A percentile compares a stretch with the other conserved stretches of the same genome.
phyloP scores from a whole-genome alignment of 2,888 invertebrate species.

The Sympetrum striolatum region DNA sequence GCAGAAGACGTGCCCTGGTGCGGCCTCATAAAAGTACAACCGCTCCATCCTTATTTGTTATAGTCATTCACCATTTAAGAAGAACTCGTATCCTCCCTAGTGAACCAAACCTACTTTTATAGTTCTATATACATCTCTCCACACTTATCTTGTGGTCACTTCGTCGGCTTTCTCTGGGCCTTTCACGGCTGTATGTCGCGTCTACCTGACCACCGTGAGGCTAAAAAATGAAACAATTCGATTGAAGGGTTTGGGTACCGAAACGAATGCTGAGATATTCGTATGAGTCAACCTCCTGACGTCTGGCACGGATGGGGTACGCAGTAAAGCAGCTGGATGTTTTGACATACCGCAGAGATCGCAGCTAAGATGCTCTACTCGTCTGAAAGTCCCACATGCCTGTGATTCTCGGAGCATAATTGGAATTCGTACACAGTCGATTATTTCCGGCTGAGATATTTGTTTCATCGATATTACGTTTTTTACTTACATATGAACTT shows the following conservation, averaged over 20 bases:
- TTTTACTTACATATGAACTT: no score
- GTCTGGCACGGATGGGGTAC: background rate
- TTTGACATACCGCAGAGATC: background rate
- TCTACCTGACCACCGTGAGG: background rate
- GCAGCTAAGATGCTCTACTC: no score
- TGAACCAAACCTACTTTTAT: slow-evolving; percentile 44
- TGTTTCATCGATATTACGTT: no score
- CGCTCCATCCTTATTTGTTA: background rate
- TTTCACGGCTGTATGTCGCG: no score
- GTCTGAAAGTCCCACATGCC: no score
- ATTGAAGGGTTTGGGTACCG: background rate
- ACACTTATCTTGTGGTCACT: background rate
- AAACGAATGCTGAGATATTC: background rate
- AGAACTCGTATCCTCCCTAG: slow-evolving; percentile 45
- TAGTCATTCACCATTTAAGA: background rate
- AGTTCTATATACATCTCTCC: background rate
- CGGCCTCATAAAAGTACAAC: background rate
- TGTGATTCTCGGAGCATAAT: no score
- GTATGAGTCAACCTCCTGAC: background rate
- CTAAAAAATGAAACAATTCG: background rate
- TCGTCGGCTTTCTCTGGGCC: background rate
- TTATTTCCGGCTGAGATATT: no score
- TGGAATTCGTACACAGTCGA: no score
- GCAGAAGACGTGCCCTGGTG: background rate
- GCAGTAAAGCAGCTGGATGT: background rate